phyloP scores from a whole-genome alignment of 2,888 invertebrate species.

The Phengaris alcon region DNA sequence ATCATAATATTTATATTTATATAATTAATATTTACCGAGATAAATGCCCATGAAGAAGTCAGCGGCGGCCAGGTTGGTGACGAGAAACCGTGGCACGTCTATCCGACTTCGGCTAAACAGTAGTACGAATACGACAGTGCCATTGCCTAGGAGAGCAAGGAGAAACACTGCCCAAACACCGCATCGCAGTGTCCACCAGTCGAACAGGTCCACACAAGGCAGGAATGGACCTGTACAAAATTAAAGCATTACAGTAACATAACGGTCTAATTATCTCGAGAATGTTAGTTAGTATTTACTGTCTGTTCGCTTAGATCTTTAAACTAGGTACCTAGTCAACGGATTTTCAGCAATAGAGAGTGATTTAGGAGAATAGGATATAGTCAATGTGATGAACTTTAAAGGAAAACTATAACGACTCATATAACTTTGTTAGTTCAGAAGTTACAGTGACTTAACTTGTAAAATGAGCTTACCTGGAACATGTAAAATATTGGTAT shows the following conservation, averaged over 20 bases:
- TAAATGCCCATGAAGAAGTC: constrained; percentile 99
- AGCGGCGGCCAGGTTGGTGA: constrained; percentile 97
- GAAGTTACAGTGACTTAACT: no score
- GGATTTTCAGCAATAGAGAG: no score
- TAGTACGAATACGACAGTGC: constrained; percentile 95
- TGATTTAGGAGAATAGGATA: no score
- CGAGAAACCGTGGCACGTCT: constrained; percentile 97
- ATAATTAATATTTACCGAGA: constrained; percentile 78
- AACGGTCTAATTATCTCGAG: no score
- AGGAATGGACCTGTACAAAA: constrained; percentile 89
- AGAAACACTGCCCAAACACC: constrained; percentile 99
- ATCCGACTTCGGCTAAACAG: constrained; percentile 94
- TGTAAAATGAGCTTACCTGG: no score
- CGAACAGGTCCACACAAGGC: constrained; percentile 96
- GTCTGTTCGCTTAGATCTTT: no score
- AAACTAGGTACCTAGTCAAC: no score
- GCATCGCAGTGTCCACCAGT: constrained; percentile 98
- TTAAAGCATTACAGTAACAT: not conserved
- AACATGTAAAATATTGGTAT: no score
- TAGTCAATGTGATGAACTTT: no score
- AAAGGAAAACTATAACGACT: no score
- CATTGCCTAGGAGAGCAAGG: constrained; percentile 96
- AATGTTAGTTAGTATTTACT: no score
- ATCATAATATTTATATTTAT: not conserved
- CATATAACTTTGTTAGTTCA: no score